Conservation (phyloP, 2,797 vertebrate species). For the Rhadinocentrus ornatus region DNA sequence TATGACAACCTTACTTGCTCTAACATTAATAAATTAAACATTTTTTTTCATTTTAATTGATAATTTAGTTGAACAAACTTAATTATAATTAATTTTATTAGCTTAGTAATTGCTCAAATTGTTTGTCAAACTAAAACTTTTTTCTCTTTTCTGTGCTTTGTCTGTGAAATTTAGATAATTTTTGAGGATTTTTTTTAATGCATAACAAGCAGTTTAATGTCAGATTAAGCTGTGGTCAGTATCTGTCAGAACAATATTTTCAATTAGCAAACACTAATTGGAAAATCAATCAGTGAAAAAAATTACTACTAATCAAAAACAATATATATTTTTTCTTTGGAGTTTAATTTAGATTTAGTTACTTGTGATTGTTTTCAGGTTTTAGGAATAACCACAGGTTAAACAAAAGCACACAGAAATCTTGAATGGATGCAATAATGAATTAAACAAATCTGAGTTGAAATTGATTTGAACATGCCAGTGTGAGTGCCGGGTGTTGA, state of each 20-base stretch:
- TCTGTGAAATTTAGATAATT: background rate
- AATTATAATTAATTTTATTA: background rate
- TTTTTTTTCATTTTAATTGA: background rate
- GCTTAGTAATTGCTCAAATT: background rate
- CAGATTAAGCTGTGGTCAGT: background rate
- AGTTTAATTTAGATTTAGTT: background rate
- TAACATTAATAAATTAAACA: background rate
- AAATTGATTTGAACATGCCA: slow-evolving; percentile 4
- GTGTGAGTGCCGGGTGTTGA: slow-evolving; percentile 3
- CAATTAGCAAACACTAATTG: background rate
- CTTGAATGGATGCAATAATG: background rate
- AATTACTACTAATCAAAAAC: background rate
- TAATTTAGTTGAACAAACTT: background rate
- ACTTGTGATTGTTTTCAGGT: background rate
- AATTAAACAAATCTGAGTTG: slow-evolving; percentile 2
- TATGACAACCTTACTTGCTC: background rate
- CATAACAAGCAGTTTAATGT: background rate
- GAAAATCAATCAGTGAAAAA: background rate
- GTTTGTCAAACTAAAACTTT: background rate
- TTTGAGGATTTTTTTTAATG: background rate
- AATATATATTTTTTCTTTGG: background rate
- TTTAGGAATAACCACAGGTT: background rate
- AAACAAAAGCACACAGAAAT: slow-evolving; percentile 3
- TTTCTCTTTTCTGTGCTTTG: background rate
- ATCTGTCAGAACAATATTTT: background rate